These are phyloP conservation scores for Dysidea cf. avara DNA, from an alignment of 37 sponge, comb jelly and placozoan species.

Conservation along the genomic window DNA sequence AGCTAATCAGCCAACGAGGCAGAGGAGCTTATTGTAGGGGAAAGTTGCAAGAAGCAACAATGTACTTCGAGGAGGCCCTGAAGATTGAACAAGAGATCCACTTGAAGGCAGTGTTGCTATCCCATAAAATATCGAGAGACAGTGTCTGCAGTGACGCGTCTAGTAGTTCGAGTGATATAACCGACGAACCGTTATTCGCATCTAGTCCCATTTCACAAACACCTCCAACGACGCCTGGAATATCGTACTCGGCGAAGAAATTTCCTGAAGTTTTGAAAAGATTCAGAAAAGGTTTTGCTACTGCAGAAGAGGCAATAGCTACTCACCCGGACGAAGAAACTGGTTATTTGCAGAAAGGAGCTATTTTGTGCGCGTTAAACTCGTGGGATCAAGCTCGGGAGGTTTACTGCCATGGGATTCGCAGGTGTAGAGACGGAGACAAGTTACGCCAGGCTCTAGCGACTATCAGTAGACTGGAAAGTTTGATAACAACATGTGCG, in stretches of 20 bases:
- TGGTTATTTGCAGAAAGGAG: conserved; percentile 66
- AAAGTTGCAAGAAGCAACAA: conserved; percentile 29
- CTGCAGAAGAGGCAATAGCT: conserved; percentile 15
- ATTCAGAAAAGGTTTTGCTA: conserved; percentile 16
- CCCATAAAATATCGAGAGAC: conserved; percentile 1
- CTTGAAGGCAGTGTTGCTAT: conserved; percentile 29
- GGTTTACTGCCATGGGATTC: conserved; percentile 66
- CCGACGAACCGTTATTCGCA: background rate
- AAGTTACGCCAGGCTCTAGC: conserved; percentile 38
- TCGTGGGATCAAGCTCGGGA: conserved; percentile 65
- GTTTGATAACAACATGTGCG: conserved; percentile 23
- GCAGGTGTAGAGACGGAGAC: conserved; percentile 34
- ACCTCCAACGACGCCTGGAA: background rate
- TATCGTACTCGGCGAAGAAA: background rate
- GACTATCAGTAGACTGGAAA: conserved; percentile 34
- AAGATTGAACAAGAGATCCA: conserved; percentile 52
- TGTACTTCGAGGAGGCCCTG: conserved; percentile 60
- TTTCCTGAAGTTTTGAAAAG: conserved; percentile 27
- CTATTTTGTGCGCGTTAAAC: conserved; percentile 61
- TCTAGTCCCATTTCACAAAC: background rate
- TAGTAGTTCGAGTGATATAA: background rate
- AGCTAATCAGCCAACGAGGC: conserved; percentile 32
- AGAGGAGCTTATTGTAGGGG: conserved; percentile 43
- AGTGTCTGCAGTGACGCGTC: background rate
- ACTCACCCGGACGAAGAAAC: conserved; percentile 28